Evolutionary conservation across 2,113 vertebrate genomes (phyloP).

Genomic region (Coreoperca whiteheadi): DNA sequence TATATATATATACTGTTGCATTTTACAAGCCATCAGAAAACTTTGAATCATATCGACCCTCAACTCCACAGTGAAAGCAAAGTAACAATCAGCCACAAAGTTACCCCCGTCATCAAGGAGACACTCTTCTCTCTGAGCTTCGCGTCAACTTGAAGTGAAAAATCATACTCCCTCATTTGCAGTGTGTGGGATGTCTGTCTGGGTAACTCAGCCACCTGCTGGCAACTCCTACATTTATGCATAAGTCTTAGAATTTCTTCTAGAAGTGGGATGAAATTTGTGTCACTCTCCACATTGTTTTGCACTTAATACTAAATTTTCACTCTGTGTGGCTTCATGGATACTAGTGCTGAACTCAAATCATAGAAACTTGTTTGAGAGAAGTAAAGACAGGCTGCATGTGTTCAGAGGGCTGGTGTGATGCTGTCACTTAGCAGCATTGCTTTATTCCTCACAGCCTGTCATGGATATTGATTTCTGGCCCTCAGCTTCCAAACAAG

Average conservation of each 20-base stretch:
- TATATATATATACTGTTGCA: neutral
- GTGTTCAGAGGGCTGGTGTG: conserved; percentile 31
- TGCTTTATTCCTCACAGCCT: conserved; percentile 65
- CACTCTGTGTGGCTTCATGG: conserved; percentile 12
- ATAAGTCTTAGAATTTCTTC: conserved; percentile 52
- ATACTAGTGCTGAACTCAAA: conserved; percentile 32
- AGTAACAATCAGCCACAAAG: conserved; percentile 52
- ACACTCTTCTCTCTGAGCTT: conserved; percentile 38
- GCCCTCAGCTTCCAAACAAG: conserved; percentile 48
- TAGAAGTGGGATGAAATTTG: conserved; percentile 48
- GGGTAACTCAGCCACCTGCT: conserved; percentile 60
- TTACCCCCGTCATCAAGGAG: conserved; percentile 35
- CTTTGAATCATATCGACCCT: conserved; percentile 28
- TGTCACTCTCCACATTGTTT: conserved; percentile 51
- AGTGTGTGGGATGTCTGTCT: conserved; percentile 50
- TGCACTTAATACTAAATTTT: conserved; percentile 18
- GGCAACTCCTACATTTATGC: conserved; percentile 66
- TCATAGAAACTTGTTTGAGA: conserved; percentile 38
- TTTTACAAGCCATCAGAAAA: conserved; percentile 28
- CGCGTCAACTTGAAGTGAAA: conserved; percentile 47
- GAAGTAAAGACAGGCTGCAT: conserved; percentile 25
- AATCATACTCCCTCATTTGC: conserved; percentile 51
- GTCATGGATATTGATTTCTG: conserved; percentile 68
- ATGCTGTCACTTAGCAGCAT: conserved; percentile 59
- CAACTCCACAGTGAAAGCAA: conserved; percentile 6